Percentiles rank a stretch among this genome's conserved stretches.
These are phyloP conservation scores for Torymus aiolomorphi DNA, from an alignment of 2,888 invertebrate species.

Conservation along the genomic window DNA sequence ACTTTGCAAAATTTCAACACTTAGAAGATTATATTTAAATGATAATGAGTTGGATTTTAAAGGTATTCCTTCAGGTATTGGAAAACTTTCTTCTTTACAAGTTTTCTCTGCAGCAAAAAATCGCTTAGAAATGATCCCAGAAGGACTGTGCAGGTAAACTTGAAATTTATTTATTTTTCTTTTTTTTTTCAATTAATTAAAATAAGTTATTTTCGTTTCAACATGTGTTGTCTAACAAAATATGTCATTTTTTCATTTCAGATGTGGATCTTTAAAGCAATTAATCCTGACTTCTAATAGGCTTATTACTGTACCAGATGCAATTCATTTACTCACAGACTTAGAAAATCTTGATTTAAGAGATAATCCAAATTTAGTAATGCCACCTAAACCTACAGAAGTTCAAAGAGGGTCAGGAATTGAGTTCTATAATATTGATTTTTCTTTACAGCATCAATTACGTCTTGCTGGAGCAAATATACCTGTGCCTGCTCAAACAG, in stretches of 20 bases:
- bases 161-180: no score
- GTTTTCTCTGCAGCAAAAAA: constrained; percentile 98
- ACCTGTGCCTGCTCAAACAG: constrained; percentile 83
- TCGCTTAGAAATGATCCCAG: constrained; percentile 97
- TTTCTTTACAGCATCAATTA: constrained; percentile 96
- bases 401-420: constrained; percentile 86
- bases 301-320: constrained; percentile 96
- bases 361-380: constrained; percentile 95
- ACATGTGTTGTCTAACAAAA: constrained; percentile 10
- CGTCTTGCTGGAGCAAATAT: constrained; percentile 93
- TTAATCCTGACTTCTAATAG: constrained; percentile 95
- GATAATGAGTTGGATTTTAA: constrained; percentile 97
- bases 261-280: constrained; percentile 95
- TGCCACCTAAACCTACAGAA: constrained; percentile 97
- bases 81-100: constrained; percentile 94
- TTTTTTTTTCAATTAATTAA: no score
- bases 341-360: constrained; percentile 92
- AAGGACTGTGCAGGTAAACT: constrained; percentile 91
- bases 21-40: constrained; percentile 94
- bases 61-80: constrained; percentile 98
- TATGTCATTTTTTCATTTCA: constrained; percentile 70
- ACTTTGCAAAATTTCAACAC: constrained; percentile 88
- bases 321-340: constrained; percentile 95
- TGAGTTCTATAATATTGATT: constrained; percentile 99
- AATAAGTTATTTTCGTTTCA: constrained; percentile 6